Evolutionary conservation across 2,113 vertebrate species (phyloP).

Genomic region (Tragelaphus scriptus): DNA sequence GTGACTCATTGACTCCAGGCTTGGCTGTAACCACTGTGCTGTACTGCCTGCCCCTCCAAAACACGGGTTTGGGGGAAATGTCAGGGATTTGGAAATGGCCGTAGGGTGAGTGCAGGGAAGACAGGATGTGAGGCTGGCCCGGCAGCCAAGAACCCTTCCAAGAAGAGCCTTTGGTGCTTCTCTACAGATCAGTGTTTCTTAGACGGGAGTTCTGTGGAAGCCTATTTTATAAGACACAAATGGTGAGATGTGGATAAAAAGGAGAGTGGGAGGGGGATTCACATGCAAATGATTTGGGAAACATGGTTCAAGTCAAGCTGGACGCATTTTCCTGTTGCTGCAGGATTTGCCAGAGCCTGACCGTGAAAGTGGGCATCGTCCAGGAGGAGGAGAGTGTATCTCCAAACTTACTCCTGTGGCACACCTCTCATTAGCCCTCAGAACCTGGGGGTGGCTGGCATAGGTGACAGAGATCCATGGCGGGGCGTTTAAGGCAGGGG

Average conservation of each 20-base stretch:
- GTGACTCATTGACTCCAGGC: not conserved
- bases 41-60: not conserved
- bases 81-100: not conserved
- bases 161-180: not conserved
- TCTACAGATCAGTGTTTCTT: not conserved
- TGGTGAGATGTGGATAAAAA: not conserved
- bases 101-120: not conserved
- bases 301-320: not conserved
- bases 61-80: not conserved
- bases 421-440: not conserved
- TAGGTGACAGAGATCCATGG: not conserved
- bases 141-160: rapidly evolving
- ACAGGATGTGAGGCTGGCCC: too few species aligned
- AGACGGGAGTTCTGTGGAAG: not conserved
- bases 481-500: not conserved
- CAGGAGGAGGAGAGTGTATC: not conserved
- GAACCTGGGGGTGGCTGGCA: not conserved
- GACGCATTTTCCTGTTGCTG: not conserved
- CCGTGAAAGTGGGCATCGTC: not conserved
- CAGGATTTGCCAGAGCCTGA: not conserved
- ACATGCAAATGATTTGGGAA: not conserved
- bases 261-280: not conserved
- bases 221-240: not conserved
- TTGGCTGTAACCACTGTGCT: not conserved
- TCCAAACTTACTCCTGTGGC: not conserved